These are phyloP conservation scores for Tenualosa ilisha DNA, from an alignment of 2,797 vertebrate genomes.

Conservation along the genomic window DNA sequence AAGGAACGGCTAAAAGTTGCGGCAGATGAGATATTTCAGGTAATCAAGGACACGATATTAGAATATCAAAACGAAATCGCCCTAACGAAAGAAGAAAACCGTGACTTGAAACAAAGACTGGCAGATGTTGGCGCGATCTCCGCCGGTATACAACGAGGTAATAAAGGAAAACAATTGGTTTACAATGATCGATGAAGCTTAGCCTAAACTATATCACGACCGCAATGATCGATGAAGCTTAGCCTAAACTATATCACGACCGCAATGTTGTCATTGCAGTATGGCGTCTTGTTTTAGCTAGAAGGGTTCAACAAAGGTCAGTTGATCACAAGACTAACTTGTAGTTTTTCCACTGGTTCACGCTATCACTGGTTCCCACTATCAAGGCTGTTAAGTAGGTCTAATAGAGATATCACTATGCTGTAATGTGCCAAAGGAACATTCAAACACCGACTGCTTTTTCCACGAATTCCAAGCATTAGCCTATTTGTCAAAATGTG, in stretches of 20 bases:
- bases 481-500: too few species aligned
- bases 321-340: too few species aligned
- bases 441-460: too few species aligned
- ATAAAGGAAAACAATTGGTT: neutral
- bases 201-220: neutral
- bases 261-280: neutral
- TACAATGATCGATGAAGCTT: neutral
- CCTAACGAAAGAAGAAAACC: slow-evolving; percentile 15
- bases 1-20: neutral
- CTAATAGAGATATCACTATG: too few species aligned
- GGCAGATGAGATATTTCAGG: slow-evolving; percentile 16
- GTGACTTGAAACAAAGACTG: slow-evolving; percentile 17
- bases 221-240: neutral
- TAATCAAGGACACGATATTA: neutral
- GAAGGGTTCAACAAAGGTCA: neutral
- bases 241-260: neutral
- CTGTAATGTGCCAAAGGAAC: too few species aligned
- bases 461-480: too few species aligned
- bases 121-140: neutral
- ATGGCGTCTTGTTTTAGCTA: neutral
- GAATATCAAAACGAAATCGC: slow-evolving; percentile 20
- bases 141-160: slow-evolving; percentile 14
- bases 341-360: too few species aligned
- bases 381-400: too few species aligned
- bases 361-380: too few species aligned